Conservation (phyloP, 1,140 invertebrate genomes). For the Drosophila funebris region DNA sequence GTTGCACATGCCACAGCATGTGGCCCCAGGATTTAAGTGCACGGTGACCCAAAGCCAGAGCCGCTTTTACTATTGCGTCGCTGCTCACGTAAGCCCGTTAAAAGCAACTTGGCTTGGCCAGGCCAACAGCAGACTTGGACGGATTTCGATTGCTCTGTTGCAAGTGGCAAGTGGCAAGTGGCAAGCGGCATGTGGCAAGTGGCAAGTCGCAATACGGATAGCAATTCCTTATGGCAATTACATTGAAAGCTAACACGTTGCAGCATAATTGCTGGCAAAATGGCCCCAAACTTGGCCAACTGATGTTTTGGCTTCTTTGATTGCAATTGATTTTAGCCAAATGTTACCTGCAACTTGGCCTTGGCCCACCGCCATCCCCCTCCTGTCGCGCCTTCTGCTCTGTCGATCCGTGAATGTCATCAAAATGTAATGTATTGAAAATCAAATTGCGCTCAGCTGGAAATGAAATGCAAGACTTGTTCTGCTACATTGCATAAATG, state of each 20-base stretch:
- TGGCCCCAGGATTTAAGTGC: slow-evolving; percentile 34
- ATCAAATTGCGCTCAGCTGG: slow-evolving; percentile 46
- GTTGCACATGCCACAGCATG: slow-evolving; percentile 50
- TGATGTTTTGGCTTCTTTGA: slow-evolving; percentile 16
- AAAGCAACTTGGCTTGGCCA: slow-evolving; percentile 4
- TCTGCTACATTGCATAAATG: slow-evolving; percentile 31
- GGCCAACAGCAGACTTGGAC: background rate
- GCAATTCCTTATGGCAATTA: slow-evolving; percentile 22
- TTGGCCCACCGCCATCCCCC: background rate
- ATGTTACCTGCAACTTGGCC: background rate
- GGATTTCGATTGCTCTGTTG: background rate
- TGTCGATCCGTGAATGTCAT: slow-evolving; percentile 15
- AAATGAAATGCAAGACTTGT: slow-evolving; percentile 38
- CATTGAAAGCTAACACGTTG: slow-evolving; percentile 32
- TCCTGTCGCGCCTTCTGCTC: background rate
- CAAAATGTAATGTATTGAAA: slow-evolving; percentile 62
- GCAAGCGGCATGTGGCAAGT: background rate
- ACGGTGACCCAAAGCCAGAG: background rate
- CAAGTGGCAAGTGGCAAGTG: background rate
- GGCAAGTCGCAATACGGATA: slow-evolving; percentile 39
- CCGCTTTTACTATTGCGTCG: slow-evolving; percentile 49
- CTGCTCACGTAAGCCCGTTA: slow-evolving; percentile 67
- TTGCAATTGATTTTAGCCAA: slow-evolving; percentile 28
- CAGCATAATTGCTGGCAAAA: slow-evolving; percentile 37
- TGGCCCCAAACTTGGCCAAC: slow-evolving; percentile 16